phyloP scores from a whole-genome alignment of 2,113 vertebrate species.

The Percopsis transmontana region DNA sequence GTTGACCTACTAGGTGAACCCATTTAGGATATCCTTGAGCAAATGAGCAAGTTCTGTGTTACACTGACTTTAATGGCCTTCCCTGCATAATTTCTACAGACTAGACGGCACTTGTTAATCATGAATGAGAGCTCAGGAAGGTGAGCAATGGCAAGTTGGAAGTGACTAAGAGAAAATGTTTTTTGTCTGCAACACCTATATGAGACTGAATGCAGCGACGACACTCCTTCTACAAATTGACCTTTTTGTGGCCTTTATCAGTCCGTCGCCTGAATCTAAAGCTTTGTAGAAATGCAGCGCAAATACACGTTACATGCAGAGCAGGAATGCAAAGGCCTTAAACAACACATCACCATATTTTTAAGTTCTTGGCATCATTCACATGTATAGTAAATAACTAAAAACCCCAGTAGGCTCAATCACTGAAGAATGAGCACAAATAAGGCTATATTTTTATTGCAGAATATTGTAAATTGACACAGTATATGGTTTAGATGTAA shows the following conservation, averaged over 20 bases:
- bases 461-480: neutral
- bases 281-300: constrained; percentile 26
- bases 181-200: constrained; percentile 48
- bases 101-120: constrained; percentile 47
- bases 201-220: constrained; percentile 45
- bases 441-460: no score
- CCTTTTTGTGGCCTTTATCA: constrained; percentile 67
- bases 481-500: neutral
- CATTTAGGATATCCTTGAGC: constrained; percentile 28
- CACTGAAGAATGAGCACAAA: no score
- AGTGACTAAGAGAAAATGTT: constrained; percentile 49
- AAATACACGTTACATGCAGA: constrained; percentile 23
- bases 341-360: constrained; percentile 8
- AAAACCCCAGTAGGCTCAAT: no score
- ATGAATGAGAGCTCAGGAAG: constrained; percentile 47
- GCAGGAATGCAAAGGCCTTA: constrained; percentile 2
- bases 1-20: constrained; percentile 38
- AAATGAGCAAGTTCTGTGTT: constrained; percentile 42
- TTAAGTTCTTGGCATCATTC: no score
- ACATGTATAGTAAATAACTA: no score
- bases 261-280: constrained; percentile 35
- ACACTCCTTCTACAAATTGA: constrained; percentile 54
- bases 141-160: constrained; percentile 51
- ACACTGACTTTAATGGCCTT: constrained; percentile 35
- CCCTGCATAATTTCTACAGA: constrained; percentile 34